Conservation (phyloP, 2,888 invertebrate genomes). For the Siphlonurus alternatus region DNA sequence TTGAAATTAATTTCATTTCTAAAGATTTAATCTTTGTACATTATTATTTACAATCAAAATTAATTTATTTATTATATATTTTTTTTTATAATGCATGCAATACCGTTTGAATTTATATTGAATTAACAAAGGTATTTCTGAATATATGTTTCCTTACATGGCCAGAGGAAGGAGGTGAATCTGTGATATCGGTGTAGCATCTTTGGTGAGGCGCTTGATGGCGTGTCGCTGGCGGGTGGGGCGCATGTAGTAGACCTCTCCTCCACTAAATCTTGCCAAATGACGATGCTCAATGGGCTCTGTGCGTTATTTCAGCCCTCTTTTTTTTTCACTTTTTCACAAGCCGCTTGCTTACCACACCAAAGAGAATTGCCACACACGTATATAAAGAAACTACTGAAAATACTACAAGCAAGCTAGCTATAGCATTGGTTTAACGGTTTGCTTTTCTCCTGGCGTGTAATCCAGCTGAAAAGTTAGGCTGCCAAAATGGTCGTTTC, state of each 20-base stretch:
- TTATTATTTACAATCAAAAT: no score
- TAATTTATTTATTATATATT: no score
- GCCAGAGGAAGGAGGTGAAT: not conserved
- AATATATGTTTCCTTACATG: no score
- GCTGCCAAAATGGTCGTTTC: not conserved
- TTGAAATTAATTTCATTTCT: no score
- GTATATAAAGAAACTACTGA: not conserved
- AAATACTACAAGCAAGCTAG: not conserved
- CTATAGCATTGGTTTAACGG: not conserved
- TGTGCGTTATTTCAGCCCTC: constrained; percentile 1
- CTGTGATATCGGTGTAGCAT: not conserved
- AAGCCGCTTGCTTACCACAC: not conserved
- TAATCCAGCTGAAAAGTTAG: not conserved
- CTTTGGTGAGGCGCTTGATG: not conserved
- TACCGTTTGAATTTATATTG: no score
- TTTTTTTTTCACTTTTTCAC: not conserved
- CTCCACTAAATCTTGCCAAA: constrained; percentile 9
- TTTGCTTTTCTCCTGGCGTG: not conserved
- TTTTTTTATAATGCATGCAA: no score
- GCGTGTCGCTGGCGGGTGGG: not conserved
- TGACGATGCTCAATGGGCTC: constrained; percentile 7
- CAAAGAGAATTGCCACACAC: not conserved
- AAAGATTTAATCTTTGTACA: no score
- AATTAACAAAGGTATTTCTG: no score
- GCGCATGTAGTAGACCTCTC: not conserved